Percentiles rank a stretch among this genome's conserved stretches.
Evolutionary conservation across 2,113 vertebrate species (phyloP).

Genomic region (Cyanoramphus novaezelandiae): DNA sequence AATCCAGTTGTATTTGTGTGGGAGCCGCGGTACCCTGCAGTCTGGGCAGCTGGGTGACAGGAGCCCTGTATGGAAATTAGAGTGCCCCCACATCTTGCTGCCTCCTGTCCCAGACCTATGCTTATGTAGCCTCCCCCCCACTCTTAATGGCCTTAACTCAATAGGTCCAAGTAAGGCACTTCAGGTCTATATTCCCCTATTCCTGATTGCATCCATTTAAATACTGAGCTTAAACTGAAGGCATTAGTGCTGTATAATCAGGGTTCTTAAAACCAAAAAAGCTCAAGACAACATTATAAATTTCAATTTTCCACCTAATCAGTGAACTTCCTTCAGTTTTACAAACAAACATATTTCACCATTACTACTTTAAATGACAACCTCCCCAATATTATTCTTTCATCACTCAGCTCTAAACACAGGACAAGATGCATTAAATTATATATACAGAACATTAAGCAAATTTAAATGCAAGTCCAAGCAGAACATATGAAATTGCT

Average conservation of each 20-base stretch:
- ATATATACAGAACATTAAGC: background rate
- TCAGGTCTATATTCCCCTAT: background rate
- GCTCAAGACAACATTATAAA: background rate
- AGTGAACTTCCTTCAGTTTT: background rate
- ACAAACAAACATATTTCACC: background rate
- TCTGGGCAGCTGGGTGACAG: background rate
- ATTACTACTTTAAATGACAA: background rate
- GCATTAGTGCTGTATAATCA: background rate
- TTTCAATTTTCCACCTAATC: background rate
- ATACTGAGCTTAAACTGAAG: background rate
- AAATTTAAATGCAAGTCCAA: slow-evolving; percentile 11
- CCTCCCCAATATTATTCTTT: background rate
- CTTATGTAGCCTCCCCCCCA: background rate
- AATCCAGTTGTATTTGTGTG: background rate
- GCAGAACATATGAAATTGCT: background rate
- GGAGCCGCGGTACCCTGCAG: fast-evolving
- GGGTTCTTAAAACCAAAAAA: background rate
- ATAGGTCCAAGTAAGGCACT: background rate
- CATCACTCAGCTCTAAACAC: background rate
- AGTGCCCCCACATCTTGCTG: background rate
- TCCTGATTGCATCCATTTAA: background rate
- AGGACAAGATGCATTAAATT: background rate
- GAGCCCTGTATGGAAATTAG: background rate
- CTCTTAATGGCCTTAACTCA: background rate
- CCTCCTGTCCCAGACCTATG: background rate